Evolutionary conservation across 2,113 vertebrate genomes (phyloP).

Genomic region (Cyanistes caeruleus): DNA sequence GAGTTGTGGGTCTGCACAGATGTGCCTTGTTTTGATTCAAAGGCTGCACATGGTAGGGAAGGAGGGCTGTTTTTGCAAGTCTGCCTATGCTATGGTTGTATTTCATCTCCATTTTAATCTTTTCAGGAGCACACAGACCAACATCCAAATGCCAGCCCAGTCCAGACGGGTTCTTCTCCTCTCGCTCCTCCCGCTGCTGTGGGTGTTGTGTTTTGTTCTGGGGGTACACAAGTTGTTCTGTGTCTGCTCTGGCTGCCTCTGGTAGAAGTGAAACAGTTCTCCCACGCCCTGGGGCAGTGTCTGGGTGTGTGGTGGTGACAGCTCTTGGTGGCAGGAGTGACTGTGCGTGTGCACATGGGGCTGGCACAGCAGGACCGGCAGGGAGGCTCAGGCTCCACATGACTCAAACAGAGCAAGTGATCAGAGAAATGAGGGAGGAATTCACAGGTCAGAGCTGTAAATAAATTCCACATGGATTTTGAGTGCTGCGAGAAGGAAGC

Average conservation of each 20-base stretch:
- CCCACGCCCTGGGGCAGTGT: background rate
- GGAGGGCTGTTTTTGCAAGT: background rate
- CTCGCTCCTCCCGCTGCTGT: background rate
- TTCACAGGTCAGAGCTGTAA: background rate
- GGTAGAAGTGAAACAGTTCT: background rate
- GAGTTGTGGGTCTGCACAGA: background rate
- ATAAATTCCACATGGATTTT: background rate
- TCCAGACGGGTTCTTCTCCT: background rate
- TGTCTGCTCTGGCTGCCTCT: background rate
- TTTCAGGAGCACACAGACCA: background rate
- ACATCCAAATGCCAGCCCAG: background rate
- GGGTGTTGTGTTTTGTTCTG: background rate
- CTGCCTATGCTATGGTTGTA: background rate
- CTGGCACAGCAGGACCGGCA: accelerated
- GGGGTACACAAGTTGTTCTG: background rate
- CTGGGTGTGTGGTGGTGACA: background rate
- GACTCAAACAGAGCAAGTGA: background rate
- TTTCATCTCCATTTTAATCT: background rate
- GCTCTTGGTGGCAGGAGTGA: background rate
- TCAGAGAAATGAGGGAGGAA: background rate
- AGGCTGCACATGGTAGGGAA: background rate
- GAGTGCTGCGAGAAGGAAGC: background rate
- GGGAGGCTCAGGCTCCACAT: background rate
- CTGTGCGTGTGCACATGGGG: background rate
- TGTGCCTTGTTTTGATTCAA: background rate